Percentiles rank a stretch among this genome's conserved stretches.
Conservation (phyloP, 2,113 vertebrate genomes). For the Acinonyx jubatus region DNA sequence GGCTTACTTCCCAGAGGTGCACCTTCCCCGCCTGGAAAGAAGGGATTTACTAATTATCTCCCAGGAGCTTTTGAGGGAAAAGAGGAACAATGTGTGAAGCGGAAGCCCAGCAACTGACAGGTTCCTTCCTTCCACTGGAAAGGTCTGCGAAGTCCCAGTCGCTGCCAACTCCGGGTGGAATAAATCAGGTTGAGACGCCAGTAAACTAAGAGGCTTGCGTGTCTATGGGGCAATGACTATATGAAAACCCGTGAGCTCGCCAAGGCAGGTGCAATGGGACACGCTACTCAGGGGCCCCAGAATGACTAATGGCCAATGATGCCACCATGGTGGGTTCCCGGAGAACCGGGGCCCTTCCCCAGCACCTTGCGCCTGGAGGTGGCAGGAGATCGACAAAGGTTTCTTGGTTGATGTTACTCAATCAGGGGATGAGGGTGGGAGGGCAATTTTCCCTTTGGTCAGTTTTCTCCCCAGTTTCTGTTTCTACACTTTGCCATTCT, state of each 20-base stretch:
- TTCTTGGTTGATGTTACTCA: background rate
- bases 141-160: background rate
- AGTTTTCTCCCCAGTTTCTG: background rate
- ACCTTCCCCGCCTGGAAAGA: background rate
- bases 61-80: background rate
- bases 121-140: background rate
- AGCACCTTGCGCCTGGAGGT: background rate
- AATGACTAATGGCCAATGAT: background rate
- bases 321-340: background rate
- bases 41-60: background rate
- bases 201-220: background rate
- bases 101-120: background rate
- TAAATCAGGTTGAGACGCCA: background rate
- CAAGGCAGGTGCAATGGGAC: accelerated
- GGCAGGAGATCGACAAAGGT: accelerated
- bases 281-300: background rate
- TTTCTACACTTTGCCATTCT: background rate
- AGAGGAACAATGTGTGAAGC: accelerated
- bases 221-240: accelerated
- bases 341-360: background rate
- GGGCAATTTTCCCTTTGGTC: background rate
- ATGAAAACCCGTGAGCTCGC: background rate
- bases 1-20: background rate
- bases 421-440: background rate
- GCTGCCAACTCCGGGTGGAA: background rate